Evolutionary conservation across 1,140 invertebrate genomes (phyloP).

Genomic region (Radopholus similis): DNA sequence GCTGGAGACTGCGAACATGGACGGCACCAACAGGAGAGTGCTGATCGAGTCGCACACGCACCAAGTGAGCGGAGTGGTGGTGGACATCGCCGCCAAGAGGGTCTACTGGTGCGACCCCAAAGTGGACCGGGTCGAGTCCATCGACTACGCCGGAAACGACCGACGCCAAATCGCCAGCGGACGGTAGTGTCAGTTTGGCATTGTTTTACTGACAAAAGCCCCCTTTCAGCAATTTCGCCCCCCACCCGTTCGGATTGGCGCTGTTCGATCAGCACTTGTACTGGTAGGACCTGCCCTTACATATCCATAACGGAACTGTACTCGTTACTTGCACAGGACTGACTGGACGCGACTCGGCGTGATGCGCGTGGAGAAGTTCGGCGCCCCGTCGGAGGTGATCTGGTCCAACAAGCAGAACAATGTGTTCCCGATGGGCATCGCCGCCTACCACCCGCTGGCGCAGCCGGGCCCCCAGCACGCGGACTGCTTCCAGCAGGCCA

Average conservation of each 20-base stretch:
- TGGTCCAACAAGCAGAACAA: constrained; percentile 58
- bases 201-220: constrained; percentile 19
- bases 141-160: constrained; percentile 64
- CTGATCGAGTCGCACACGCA: constrained; percentile 56
- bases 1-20: constrained; percentile 52
- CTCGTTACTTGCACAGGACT: too few relatives aligned
- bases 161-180: constrained; percentile 55
- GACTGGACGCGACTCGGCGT: constrained; percentile 91
- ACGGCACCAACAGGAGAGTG: constrained; percentile 47
- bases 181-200: too few relatives aligned
- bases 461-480: constrained; percentile 54
- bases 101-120: constrained; percentile 69
- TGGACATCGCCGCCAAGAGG: constrained; percentile 54
- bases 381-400: constrained; percentile 44
- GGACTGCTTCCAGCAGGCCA: constrained; percentile 55
- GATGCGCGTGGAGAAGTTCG: constrained; percentile 82
- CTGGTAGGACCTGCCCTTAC: too few relatives aligned
- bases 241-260: constrained; percentile 58
- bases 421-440: constrained; percentile 60
- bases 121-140: constrained; percentile 66
- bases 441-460: constrained; percentile 56
- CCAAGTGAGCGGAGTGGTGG: constrained; percentile 56
- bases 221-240: constrained; percentile 33
- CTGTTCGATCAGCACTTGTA: constrained; percentile 71
- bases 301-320: too few relatives aligned